Evolutionary conservation across 2,888 invertebrate genomes (phyloP), one percentile per base, ranked within the genome.

Genomic region (Yponomeuta plumbellus): DNA sequence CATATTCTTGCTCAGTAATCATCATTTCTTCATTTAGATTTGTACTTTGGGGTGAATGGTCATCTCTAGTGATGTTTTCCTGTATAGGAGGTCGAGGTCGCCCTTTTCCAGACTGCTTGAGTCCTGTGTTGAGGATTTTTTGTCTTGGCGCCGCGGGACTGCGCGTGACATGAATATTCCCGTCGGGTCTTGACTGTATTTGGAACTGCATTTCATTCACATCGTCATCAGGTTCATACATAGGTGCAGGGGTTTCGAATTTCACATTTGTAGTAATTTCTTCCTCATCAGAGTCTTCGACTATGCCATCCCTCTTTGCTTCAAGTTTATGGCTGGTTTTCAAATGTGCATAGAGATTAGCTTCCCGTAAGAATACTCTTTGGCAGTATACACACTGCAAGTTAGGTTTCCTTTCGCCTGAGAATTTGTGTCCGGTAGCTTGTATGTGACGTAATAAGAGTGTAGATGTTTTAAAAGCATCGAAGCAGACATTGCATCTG

Each of bases 301-400:
- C 63, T 44, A 95, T 92, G 13, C 94, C 95, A 83, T 95, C 94
- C 71, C 88, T 87, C 65, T 91, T 86, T 0, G 94, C 95, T 71
- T 93, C 92, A 66, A 91, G 89, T 76, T 93, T 93, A 76, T 96
- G 96, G 74, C 92, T 84, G 20, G 92, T 85, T 78, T 94, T 93
- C 74, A 96, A 92, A 76, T 96, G 96, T 4, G 93, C 92, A 82
- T 95, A 95, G 56, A 96, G 85, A 78, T 94, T 94, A 26, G 93
- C 87, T 70, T 94, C 93, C 39, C 95, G 92, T 34, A 93, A 92
- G 79, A 96, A 96, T 68, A 93, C 89, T 78, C 95, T 96, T 67
- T 93, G 92, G 78, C 97, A 97, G 76, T 96, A 96, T 65, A 94
- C 93, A 81, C 97, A 94, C 71, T 93, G 92, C 65, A 92, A 85